Evolutionary conservation across 2,888 invertebrate genomes (phyloP), one percentile per base, ranked within the genome.

Genomic region (Cheilosia vulpina): DNA sequence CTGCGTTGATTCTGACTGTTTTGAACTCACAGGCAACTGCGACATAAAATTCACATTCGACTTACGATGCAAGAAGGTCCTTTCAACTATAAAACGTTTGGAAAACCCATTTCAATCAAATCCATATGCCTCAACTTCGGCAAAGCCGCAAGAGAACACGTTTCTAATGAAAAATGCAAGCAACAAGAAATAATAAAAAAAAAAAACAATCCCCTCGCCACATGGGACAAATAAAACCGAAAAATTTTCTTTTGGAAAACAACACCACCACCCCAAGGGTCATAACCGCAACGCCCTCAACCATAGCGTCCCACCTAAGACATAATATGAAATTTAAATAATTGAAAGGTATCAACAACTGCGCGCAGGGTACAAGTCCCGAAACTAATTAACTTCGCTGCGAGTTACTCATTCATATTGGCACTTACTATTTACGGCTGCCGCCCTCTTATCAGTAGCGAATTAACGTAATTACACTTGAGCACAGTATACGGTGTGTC

Each of bases 301-400:
- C 24, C n/a, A 21, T 2, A 43, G 50, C 4, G 13, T 17, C 24
- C 13, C 38, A 6, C 15, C 15, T 13, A 34, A 52, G 27, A 47
- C 38, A 11, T 13, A 47, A 71, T 76, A 47, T 50, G 17, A 80
- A 85, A 71, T 76, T 81, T 72, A 66, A 85, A 77, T 85, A 85
- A 81, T 85, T 80, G 80, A 85, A 66, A 68, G 45, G 31, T 73
- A 69, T 78, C 75, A 78, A 75, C 73, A 71, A 82, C 63, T 85
- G 76, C 73, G 60, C 65, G 78, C 34, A 58, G 69, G 34, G 55
- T 21, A 9, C 2, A 43, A 50, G 43, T 2, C 43, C 38, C 53
- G 34, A 77, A 77, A 69, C 60, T 84, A 84, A 84, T 75, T 71
- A 79, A 38, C 69, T 60, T n/a, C 24, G 57, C 31, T 65, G 15